phyloP scores from a whole-genome alignment of 2,888 invertebrate genomes.

The Hirtodrosophila histrioides region DNA sequence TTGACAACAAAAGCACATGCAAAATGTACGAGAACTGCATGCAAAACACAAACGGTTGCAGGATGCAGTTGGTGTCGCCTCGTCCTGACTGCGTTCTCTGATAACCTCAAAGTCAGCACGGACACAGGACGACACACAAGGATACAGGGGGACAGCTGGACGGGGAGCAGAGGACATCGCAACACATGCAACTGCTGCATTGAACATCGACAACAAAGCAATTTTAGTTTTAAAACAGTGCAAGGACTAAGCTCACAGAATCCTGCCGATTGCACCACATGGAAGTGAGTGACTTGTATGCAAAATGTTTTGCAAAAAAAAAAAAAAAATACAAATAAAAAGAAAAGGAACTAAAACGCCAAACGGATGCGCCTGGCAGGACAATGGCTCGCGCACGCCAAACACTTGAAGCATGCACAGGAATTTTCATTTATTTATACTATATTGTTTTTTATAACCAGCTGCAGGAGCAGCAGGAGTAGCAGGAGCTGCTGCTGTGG shows the following conservation, averaged over 20 bases:
- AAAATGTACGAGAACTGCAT: constrained; percentile 74
- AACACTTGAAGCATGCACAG: constrained; percentile 80
- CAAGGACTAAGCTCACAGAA: constrained; percentile 66
- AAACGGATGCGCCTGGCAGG: constrained; percentile 74
- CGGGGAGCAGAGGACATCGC: constrained; percentile 28
- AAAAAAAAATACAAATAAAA: constrained; percentile 26
- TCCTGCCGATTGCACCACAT: constrained; percentile 49
- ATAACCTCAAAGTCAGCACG: constrained; percentile 70
- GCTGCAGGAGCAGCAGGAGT: constrained; percentile 12
- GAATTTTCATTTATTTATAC: constrained; percentile 78
- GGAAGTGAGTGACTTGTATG: constrained; percentile 75
- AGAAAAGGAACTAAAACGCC: constrained; percentile 45
- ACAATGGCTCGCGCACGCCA: constrained; percentile 79
- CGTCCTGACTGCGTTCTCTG: constrained; percentile 51
- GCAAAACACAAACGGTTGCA: constrained; percentile 63
- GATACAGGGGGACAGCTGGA: neutral
- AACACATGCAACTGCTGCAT: constrained; percentile 67
- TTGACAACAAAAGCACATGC: constrained; percentile 50
- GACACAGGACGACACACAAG: constrained; percentile 12
- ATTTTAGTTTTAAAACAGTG: constrained; percentile 75
- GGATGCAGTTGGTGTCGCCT: constrained; percentile 46
- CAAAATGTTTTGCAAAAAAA: constrained; percentile 69
- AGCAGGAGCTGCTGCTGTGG: constrained; percentile 4
- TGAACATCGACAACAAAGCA: constrained; percentile 80
- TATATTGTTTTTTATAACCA: constrained; percentile 78